Conservation (phyloP, 2,113 vertebrate genomes). For the Malaclemys terrapin region DNA sequence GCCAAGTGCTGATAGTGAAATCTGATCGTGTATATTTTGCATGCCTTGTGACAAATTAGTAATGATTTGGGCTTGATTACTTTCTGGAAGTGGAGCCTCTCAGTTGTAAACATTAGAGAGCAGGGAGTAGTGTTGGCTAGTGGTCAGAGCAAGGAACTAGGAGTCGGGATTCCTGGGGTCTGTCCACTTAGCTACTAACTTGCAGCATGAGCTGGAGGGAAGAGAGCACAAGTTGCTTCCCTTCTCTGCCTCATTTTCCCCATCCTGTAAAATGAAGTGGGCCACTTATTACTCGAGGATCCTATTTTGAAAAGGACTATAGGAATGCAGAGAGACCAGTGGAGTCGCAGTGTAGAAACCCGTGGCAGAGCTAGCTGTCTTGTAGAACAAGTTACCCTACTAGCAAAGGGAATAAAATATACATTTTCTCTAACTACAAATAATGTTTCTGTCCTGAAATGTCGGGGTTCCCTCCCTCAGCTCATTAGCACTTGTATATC, state of each 20-base stretch:
- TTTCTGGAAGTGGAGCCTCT: not conserved
- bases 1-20: not conserved
- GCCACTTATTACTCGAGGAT: not conserved
- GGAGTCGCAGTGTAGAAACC: rapidly evolving
- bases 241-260: rapidly evolving
- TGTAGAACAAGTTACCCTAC: not conserved
- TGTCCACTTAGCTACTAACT: not conserved
- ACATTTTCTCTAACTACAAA: not conserved
- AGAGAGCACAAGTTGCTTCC: not conserved
- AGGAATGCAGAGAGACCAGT: not conserved
- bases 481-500: not conserved
- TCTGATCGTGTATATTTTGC: not conserved
- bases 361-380: not conserved
- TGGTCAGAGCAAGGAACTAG: not conserved
- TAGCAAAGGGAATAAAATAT: not conserved
- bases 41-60: not conserved
- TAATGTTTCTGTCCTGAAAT: not conserved
- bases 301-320: not conserved
- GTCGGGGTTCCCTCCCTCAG: not conserved
- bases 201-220: rapidly evolving
- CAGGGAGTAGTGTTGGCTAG: not conserved
- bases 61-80: not conserved
- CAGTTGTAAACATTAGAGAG: not conserved
- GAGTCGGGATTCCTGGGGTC: not conserved
- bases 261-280: rapidly evolving